Conservation (phyloP, 2,113 vertebrate species). For the Emydocephalus ijimae region DNA sequence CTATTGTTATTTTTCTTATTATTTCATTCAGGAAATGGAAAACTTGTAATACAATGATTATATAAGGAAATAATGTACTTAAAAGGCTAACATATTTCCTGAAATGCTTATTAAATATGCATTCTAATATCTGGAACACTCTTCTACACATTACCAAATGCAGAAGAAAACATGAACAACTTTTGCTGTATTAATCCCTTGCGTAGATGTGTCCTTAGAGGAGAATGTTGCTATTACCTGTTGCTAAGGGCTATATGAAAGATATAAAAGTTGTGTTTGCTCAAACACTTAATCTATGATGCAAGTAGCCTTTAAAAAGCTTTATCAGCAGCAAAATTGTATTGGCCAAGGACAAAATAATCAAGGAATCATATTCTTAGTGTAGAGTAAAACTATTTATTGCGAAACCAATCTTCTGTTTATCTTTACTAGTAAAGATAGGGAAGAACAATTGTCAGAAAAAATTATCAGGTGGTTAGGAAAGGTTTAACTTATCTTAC, state of each 20-base stretch:
- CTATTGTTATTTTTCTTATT: neutral
- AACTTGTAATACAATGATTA: neutral
- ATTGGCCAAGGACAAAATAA: constrained; percentile 16
- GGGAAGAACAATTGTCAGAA: neutral
- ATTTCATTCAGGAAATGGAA: neutral
- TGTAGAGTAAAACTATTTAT: neutral
- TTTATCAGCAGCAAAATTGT: constrained; percentile 49
- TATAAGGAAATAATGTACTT: constrained; percentile 14
- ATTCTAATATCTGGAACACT: constrained; percentile 15
- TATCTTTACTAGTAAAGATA: neutral
- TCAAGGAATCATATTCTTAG: constrained; percentile 42
- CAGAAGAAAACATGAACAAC: neutral
- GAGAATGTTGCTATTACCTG: constrained; percentile 38
- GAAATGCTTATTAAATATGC: constrained; percentile 3
- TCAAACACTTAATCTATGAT: constrained; percentile 40
- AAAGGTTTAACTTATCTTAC: neutral
- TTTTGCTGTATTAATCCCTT: neutral
- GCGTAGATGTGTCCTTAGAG: neutral
- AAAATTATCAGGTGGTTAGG: neutral
- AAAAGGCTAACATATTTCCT: neutral
- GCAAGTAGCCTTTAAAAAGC: constrained; percentile 27
- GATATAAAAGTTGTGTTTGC: constrained; percentile 36
- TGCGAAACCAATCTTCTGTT: neutral
- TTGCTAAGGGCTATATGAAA: constrained; percentile 20
- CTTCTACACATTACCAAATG: neutral